These are phyloP conservation scores for Rousettus leschenaultii DNA, from an alignment of 2,113 vertebrate species.

Conservation along the genomic window DNA sequence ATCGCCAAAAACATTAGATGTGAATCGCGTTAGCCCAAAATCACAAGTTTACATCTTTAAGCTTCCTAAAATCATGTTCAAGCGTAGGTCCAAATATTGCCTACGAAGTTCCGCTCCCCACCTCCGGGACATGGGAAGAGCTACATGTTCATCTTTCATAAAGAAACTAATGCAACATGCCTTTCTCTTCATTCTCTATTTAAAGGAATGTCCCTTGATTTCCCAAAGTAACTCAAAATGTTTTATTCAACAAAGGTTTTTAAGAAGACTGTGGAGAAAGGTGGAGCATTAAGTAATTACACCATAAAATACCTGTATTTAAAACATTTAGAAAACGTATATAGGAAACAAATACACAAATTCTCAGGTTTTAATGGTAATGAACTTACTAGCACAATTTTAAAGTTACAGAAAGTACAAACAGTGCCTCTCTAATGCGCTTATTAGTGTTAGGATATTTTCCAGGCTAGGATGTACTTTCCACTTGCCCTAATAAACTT, in stretches of 20 bases:
- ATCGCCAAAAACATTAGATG: neutral
- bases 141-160: neutral
- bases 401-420: neutral
- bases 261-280: neutral
- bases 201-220: neutral
- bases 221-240: neutral
- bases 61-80: neutral
- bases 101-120: neutral
- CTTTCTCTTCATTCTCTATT: neutral
- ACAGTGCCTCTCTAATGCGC: neutral
- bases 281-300: neutral
- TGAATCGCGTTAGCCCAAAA: neutral
- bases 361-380: neutral
- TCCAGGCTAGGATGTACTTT: conserved; percentile 60
- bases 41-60: neutral
- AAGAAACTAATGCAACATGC: neutral
- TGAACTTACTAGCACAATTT: neutral
- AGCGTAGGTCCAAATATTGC: neutral
- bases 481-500: conserved; percentile 61
- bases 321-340: neutral
- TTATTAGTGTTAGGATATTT: conserved; percentile 44
- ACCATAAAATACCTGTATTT: neutral
- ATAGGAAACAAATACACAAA: neutral
- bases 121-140: neutral
- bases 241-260: neutral